These are phyloP conservation scores for Liposcelis brunnea DNA, from an alignment of 2,888 invertebrate genomes.

Conservation along the genomic window DNA sequence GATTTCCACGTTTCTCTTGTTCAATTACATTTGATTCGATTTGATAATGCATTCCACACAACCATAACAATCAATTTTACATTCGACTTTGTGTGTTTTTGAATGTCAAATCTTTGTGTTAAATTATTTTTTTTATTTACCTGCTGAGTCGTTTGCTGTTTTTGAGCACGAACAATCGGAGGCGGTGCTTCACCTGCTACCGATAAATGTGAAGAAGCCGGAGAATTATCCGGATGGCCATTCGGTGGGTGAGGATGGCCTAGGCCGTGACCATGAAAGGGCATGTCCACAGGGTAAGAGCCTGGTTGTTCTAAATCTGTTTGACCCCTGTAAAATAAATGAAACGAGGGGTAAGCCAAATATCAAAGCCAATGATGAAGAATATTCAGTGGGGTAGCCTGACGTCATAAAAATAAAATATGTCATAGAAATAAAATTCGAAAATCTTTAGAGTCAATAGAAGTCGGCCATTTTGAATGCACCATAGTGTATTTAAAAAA, in stretches of 20 bases:
- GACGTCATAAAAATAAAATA: constrained; percentile 4
- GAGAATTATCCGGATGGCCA: constrained; percentile 44
- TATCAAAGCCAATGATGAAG: no score
- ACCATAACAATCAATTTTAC: background rate
- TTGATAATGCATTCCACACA: no score
- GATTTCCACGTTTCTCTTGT: no score
- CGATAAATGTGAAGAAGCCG: constrained; percentile 36
- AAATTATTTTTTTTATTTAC: constrained; percentile 20
- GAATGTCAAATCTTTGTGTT: background rate
- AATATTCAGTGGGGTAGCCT: no score
- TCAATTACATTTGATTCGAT: no score
- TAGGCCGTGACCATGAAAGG: constrained; percentile 14
- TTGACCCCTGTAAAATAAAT: constrained; percentile 25
- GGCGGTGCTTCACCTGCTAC: constrained; percentile 33
- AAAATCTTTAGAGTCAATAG: no score
- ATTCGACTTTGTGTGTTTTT: background rate
- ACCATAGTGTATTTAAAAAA: no score
- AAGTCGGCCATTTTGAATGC: no score
- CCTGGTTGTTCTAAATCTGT: constrained; percentile 28
- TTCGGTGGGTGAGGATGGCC: constrained; percentile 33
- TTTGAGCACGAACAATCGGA: constrained; percentile 41
- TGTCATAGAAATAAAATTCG: no score
- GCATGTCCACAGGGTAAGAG: constrained; percentile 23
- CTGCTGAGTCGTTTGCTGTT: constrained; percentile 48
- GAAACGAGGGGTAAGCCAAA: constrained; percentile 9